phyloP scores from a whole-genome alignment of 2,888 invertebrate genomes.

The Limnephilus auricula region DNA sequence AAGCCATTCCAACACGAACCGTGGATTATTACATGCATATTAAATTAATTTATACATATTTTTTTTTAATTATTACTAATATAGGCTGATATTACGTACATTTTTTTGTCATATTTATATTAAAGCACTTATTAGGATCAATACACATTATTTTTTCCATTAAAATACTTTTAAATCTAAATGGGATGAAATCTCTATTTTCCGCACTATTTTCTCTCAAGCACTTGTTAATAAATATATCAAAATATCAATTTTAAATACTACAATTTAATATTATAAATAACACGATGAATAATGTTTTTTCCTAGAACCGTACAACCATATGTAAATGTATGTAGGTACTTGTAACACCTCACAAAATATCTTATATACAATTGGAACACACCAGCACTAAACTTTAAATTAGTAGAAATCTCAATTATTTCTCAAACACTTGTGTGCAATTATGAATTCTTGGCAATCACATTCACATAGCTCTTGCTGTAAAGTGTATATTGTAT shows the following conservation, averaged over 20 bases:
- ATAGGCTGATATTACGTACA: too few species aligned
- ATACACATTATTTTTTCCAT: not conserved
- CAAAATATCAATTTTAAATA: not conserved
- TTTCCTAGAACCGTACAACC: not conserved
- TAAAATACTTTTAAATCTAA: too few species aligned
- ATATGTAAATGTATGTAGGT: not conserved
- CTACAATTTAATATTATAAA: not conserved
- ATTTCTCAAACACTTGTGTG: not conserved
- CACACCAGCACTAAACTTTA: not conserved
- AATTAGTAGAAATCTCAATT: not conserved
- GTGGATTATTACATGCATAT: not conserved
- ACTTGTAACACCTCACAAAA: not conserved
- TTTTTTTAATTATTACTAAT: too few species aligned
- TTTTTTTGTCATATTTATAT: not conserved
- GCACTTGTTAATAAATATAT: not conserved
- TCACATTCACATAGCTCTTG: not conserved
- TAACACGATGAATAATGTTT: too few species aligned
- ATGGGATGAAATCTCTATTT: too few species aligned
- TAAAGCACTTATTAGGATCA: not conserved
- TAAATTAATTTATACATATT: too few species aligned
- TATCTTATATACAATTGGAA: not conserved
- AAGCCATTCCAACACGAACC: not conserved
- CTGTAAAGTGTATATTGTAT: not conserved
- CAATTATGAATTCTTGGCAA: not conserved
- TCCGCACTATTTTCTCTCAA: not conserved